phyloP scores from a whole-genome alignment of 2,888 invertebrate genomes.

The Eupsilia transversa region DNA sequence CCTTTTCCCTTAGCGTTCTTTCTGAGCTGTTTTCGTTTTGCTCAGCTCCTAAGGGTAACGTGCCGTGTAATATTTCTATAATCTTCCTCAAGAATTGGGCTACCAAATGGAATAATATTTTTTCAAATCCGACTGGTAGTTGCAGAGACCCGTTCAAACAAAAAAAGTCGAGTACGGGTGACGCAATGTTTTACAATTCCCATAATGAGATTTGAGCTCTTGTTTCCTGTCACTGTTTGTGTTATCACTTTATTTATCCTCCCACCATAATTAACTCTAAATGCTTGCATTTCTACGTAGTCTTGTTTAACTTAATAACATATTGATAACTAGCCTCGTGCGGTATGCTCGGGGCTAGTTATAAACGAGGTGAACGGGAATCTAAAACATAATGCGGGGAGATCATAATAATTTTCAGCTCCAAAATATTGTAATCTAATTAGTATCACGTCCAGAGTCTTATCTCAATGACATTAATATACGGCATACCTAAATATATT shows the following conservation, averaged over 20 bases:
- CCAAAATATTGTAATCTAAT: slow-evolving; percentile 3
- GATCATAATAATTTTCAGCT: not conserved
- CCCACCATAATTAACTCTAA: not conserved
- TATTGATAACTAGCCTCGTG: slow-evolving; percentile 1
- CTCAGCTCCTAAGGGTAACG: too few relatives aligned
- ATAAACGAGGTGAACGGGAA: not conserved
- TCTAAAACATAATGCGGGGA: not conserved
- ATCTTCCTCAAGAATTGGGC: too few relatives aligned
- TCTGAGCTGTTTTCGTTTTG: too few relatives aligned
- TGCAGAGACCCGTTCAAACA: too few relatives aligned
- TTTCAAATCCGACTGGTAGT: too few relatives aligned
- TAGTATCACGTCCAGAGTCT: not conserved
- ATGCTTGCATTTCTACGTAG: slow-evolving; percentile 2
- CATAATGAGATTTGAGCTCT: slow-evolving; percentile 3
- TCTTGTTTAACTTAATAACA: slow-evolving; percentile 7
- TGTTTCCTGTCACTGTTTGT: slow-evolving; percentile 7
- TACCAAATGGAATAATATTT: too few relatives aligned
- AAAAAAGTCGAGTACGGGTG: not conserved
- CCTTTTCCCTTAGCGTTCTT: too few relatives aligned
- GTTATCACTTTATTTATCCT: slow-evolving; percentile 27
- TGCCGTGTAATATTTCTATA: too few relatives aligned
- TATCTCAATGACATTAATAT: slow-evolving; percentile 6
- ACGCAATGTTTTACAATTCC: slow-evolving; percentile 24
- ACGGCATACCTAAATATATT: not conserved
- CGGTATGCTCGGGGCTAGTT: too few relatives aligned